A percentile compares a stretch with the other conserved stretches of the same genome.
phyloP scores from a whole-genome alignment of 2,888 invertebrate species.

The Rhopalosiphum nymphaeae region DNA sequence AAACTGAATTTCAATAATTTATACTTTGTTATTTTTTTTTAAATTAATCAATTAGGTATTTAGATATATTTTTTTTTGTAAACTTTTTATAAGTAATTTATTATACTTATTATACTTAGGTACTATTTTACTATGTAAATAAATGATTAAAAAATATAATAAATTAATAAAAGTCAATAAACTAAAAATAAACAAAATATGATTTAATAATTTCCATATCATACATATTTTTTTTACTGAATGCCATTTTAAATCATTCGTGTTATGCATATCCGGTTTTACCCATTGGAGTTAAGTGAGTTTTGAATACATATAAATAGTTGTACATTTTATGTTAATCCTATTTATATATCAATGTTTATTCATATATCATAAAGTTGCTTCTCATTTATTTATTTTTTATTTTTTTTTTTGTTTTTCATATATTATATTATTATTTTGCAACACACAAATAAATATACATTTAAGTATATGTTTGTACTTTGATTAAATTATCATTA shows the following conservation, averaged over 20 bases:
- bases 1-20: constrained; percentile 21
- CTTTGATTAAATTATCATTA: neutral
- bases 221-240: neutral
- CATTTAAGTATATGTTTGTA: constrained; percentile 2
- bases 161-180: constrained; percentile 53
- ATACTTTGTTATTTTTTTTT: constrained; percentile 21
- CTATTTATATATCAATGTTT: constrained; percentile 10
- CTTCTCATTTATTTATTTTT: constrained; percentile 50
- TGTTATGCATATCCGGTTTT: constrained; percentile 36
- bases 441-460: constrained; percentile 1
- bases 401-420: constrained; percentile 2
- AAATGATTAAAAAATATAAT: constrained; percentile 33
- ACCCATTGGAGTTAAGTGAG: constrained; percentile 58
- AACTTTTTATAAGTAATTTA: constrained; percentile 58
- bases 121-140: constrained; percentile 49
- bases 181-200: neutral
- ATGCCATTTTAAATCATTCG: constrained; percentile 14
- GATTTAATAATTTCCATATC: constrained; percentile 1
- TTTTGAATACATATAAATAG: constrained; percentile 39
- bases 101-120: constrained; percentile 49
- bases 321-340: constrained; percentile 30
- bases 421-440: constrained; percentile 46
- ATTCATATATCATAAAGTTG: constrained; percentile 30
- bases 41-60: constrained; percentile 23
- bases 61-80: constrained; percentile 53